A percentile compares a stretch with the other conserved stretches of the same genome.
phyloP scores from a whole-genome alignment of 1,140 invertebrate genomes.

The Bombus difficillimus region DNA sequence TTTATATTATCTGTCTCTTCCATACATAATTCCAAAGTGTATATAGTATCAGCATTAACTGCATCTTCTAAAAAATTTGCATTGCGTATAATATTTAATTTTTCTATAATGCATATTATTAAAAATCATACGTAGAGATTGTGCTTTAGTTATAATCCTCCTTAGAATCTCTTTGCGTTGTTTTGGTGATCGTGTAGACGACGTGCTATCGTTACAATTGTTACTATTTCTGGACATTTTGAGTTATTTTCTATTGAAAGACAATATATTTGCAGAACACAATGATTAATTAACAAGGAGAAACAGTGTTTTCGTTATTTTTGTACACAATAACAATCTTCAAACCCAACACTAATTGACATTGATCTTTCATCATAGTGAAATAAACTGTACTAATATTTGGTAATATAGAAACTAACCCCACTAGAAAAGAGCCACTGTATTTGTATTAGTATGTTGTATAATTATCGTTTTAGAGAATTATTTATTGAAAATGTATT shows the following conservation, averaged over 20 bases:
- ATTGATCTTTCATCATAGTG: constrained; percentile 23
- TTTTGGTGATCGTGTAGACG: constrained; percentile 46
- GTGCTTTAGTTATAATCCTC: constrained; percentile 46
- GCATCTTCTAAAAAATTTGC: constrained; percentile 59
- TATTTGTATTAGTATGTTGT: background rate
- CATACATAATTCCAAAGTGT: constrained; percentile 60
- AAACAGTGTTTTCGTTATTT: background rate
- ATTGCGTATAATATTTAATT: background rate
- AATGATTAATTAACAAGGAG: background rate
- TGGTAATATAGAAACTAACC: background rate
- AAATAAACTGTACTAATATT: constrained; percentile 34
- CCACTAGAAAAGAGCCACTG: background rate
- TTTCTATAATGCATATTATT: background rate
- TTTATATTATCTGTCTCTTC: constrained; percentile 65
- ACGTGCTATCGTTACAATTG: background rate
- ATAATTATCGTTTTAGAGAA: background rate
- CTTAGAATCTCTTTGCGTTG: constrained; percentile 63
- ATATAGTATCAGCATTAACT: constrained; percentile 49
- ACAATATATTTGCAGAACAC: background rate
- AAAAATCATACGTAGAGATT: constrained; percentile 61
- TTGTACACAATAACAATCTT: background rate
- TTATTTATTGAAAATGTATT: background rate
- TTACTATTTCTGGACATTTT: constrained; percentile 13
- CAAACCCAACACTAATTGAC: background rate
- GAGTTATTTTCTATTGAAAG: background rate